phyloP scores from a whole-genome alignment of 2,113 vertebrate species.

The Aldabrachelys gigantea region DNA sequence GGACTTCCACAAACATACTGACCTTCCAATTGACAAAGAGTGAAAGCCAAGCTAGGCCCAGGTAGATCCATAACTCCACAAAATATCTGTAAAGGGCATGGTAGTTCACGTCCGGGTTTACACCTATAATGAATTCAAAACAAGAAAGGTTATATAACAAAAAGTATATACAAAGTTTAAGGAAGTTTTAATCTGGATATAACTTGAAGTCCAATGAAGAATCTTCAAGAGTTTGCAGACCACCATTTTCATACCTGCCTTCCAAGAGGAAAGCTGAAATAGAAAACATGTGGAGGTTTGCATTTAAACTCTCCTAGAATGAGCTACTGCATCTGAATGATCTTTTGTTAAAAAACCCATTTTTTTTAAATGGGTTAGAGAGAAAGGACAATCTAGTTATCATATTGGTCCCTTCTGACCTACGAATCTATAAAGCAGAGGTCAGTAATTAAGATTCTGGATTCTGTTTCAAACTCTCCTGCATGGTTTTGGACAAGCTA shows the following conservation, averaged over 20 bases:
- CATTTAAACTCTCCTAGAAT: not conserved
- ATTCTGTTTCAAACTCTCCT: not conserved
- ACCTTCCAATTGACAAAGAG: conserved; percentile 99
- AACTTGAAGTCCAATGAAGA: not conserved
- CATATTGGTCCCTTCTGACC: too few relatives aligned
- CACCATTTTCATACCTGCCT: not conserved
- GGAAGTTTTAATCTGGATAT: not conserved
- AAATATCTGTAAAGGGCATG: conserved; percentile 96
- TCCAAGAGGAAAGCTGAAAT: not conserved
- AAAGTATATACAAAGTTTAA: not conserved
- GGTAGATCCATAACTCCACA: conserved; percentile 98
- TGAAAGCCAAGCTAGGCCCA: conserved; percentile 97
- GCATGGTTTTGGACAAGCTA: not conserved
- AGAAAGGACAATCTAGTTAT: not conserved
- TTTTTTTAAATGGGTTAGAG: not conserved
- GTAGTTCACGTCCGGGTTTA: conserved; percentile 92
- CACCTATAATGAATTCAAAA: conserved; percentile 80
- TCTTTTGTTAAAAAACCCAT: not conserved
- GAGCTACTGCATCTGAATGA: not conserved
- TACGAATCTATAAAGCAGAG: too few relatives aligned
- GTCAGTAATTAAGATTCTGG: not conserved
- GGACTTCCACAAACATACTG: conserved; percentile 97
- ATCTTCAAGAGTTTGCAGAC: not conserved
- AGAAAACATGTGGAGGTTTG: not conserved
- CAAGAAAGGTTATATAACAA: not conserved